phyloP scores from a whole-genome alignment of 2,797 vertebrate genomes.

The Peromyscus attwateri region DNA sequence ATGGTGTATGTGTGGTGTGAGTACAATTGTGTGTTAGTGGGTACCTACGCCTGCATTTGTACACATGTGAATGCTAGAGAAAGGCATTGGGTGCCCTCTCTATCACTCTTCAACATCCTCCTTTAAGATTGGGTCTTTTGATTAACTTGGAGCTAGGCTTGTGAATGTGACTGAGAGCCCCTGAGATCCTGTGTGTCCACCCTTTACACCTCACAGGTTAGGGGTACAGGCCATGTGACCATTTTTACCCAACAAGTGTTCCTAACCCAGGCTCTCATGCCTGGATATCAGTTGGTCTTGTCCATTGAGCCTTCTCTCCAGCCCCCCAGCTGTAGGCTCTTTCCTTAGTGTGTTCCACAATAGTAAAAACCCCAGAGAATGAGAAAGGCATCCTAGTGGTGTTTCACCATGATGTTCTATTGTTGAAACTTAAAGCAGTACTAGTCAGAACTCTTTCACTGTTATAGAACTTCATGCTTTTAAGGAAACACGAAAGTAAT shows the following conservation, averaged over 20 bases:
- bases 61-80: neutral
- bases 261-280: neutral
- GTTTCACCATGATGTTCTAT: neutral
- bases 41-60: too few relatives aligned
- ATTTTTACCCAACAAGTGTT: neutral
- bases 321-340: neutral
- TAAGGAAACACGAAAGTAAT: slow-evolving; percentile 1
- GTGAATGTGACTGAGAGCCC: too few relatives aligned
- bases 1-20: neutral
- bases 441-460: neutral
- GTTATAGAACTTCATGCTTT: neutral
- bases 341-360: neutral
- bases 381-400: neutral
- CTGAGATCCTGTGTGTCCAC: neutral
- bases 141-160: neutral
- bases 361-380: neutral
- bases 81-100: neutral
- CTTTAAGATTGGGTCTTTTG: neutral
- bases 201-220: neutral
- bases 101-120: neutral
- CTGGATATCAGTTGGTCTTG: neutral
- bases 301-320: neutral
- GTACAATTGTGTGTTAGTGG: neutral
- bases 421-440: neutral
- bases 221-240: neutral